Percentiles rank a stretch among this genome's conserved stretches.
Evolutionary conservation across 1,140 invertebrate species (phyloP).

Genomic region (Zophobas morio): DNA sequence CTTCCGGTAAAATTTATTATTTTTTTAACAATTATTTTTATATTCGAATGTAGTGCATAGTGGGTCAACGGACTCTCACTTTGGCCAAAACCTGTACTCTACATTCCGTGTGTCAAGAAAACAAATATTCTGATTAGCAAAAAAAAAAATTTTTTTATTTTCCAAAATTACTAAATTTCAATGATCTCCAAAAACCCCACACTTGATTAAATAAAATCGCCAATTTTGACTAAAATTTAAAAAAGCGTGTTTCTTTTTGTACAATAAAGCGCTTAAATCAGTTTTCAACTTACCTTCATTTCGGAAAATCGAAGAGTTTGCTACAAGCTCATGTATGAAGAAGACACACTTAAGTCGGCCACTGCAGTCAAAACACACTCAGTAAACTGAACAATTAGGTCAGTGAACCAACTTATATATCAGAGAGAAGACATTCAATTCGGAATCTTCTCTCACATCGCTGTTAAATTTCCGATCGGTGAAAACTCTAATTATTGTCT

Average conservation of each 20-base stretch:
- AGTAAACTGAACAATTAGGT: constrained; percentile 62
- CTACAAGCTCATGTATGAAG: constrained; percentile 3
- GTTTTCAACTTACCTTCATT: constrained; percentile 10
- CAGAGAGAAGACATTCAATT: constrained; percentile 35
- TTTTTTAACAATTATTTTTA: not conserved
- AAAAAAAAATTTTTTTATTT: no score
- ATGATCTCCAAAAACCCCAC: no score
- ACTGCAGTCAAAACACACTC: constrained; percentile 44
- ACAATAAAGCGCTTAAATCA: not conserved
- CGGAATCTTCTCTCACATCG: constrained; percentile 29
- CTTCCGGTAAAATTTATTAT: constrained; percentile 15
- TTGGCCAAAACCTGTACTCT: not conserved
- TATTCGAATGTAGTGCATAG: not conserved
- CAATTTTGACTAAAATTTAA: no score
- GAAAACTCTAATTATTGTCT: constrained; percentile 23
- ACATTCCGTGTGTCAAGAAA: no score
- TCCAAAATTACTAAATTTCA: no score
- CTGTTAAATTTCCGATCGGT: constrained; percentile 15
- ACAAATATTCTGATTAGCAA: no score
- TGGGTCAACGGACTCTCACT: constrained; percentile 3
- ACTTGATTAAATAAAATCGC: no score
- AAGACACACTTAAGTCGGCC: constrained; percentile 28
- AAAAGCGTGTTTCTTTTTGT: no score
- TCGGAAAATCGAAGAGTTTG: not conserved
- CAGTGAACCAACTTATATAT: constrained; percentile 60